A percentile compares a stretch with the other conserved stretches of the same genome.
These are phyloP conservation scores for Pammene fasciana DNA, from an alignment of 2,888 invertebrate species.

Conservation along the genomic window DNA sequence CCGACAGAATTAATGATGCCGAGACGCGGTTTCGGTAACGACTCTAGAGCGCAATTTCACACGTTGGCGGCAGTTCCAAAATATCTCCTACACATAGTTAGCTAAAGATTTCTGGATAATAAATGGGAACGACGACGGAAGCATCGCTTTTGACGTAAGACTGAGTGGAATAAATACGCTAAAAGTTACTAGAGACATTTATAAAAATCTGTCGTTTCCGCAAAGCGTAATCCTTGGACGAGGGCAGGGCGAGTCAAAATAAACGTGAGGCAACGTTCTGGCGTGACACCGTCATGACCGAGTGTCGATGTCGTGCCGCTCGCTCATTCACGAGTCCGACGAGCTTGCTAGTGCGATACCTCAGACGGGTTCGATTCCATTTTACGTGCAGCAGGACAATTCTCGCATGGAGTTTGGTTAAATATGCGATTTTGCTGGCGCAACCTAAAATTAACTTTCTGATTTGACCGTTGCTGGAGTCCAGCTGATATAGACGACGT, in stretches of 20 bases:
- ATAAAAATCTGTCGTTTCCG: constrained; percentile 62
- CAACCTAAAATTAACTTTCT: background rate
- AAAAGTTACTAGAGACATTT: constrained; percentile 62
- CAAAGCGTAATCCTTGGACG: constrained; percentile 53
- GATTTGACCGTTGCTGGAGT: background rate
- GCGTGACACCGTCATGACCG: constrained; percentile 34
- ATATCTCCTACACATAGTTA: constrained; percentile 62
- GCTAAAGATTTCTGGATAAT: constrained; percentile 72
- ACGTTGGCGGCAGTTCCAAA: constrained; percentile 65
- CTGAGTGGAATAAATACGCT: constrained; percentile 56
- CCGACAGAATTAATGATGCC: constrained; percentile 66
- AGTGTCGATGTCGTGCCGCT: constrained; percentile 25
- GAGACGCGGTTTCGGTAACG: constrained; percentile 53
- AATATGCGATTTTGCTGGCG: background rate
- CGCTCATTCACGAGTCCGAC: constrained; percentile 1
- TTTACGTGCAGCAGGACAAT: constrained; percentile 8
- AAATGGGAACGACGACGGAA: constrained; percentile 68
- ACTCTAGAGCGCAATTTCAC: constrained; percentile 64
- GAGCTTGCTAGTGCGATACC: constrained; percentile 12
- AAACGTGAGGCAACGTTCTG: constrained; percentile 56
- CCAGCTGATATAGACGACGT: background rate
- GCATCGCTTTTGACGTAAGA: constrained; percentile 65
- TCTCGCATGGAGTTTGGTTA: background rate
- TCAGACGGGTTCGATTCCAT: constrained; percentile 8
- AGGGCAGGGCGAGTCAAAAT: constrained; percentile 59